Evolutionary conservation across 2,888 invertebrate genomes (phyloP), one percentile per base, ranked within the genome.

Genomic region (Perdita meconis): DNA sequence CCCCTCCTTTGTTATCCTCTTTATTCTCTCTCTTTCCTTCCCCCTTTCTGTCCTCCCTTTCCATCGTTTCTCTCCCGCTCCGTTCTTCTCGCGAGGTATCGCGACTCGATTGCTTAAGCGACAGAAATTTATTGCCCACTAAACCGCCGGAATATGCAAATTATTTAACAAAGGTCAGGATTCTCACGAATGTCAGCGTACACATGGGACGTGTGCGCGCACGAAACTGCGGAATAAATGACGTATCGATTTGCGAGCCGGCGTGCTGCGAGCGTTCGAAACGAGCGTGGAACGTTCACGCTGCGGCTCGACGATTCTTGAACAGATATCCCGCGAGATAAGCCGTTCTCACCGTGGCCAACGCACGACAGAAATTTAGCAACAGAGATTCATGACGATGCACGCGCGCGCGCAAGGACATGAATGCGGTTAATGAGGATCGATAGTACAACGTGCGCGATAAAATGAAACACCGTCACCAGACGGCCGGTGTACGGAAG

Each of bases 61-160:
- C 47, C 19, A 19, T n/a, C 30, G 1, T 44, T 56, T 71, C 16
- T 50, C 55, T 44, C 16, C 12, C 42, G 61, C 24, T 24, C 36
- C 22, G 70, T 77, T 82, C 70, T 30, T 30, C 30, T 30, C 71
- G 84, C 83, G 75, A 75, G 66, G 63, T 66, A 77, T 73, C 78
- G 79, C 61, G 59, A 24, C 64, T 82, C 85, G 90, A 92, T 91
- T 91, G 88, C 89, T 89, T 86, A 88, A 90, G 88, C 88, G 88
- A 83, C 86, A 85, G 86, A 83, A 89, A 91, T 91, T 90, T 90
- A 91, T 89, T 89, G 86, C 83, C 87, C 87, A 89, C 86, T 90
- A 89, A 90, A 90, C 89, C 86, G 86, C 86, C 87, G 85, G 89
- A 89, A 89, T 89, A 90, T 90, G 90, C 87, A 89, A 89, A 90